Conservation (phyloP, 2,113 vertebrate species). For the Girardinichthys multiradiatus region DNA sequence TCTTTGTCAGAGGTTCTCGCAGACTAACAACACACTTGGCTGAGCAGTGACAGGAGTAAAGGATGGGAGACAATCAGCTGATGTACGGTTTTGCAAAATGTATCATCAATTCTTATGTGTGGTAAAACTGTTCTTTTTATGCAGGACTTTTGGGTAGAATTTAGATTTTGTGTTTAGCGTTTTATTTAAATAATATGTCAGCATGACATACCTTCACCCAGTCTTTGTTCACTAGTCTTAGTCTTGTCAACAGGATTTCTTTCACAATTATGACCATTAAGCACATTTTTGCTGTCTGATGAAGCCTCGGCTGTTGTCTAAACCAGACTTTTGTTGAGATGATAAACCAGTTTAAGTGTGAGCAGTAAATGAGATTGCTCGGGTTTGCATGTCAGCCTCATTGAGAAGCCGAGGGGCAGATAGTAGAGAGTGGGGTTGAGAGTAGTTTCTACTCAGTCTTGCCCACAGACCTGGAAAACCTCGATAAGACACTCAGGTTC, state of each 20-base stretch:
- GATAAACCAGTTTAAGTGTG: constrained; percentile 43
- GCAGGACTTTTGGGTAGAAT: constrained; percentile 19
- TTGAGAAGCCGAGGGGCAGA: constrained; percentile 61
- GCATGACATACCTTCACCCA: constrained; percentile 42
- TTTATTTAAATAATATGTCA: constrained; percentile 65
- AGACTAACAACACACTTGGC: constrained; percentile 11
- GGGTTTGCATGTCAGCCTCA: constrained; percentile 62
- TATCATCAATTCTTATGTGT: not conserved
- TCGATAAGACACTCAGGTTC: constrained; percentile 74
- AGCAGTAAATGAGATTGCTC: constrained; percentile 44
- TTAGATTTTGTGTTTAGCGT: constrained; percentile 52
- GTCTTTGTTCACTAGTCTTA: constrained; percentile 50
- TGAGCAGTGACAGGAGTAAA: constrained; percentile 14
- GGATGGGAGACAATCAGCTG: constrained; percentile 1
- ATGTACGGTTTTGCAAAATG: constrained; percentile 1
- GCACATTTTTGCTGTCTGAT: constrained; percentile 48
- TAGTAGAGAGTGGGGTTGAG: constrained; percentile 68
- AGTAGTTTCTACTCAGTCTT: constrained; percentile 60
- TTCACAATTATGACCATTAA: constrained; percentile 65
- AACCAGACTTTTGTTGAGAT: constrained; percentile 57
- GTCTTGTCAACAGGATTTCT: constrained; percentile 58
- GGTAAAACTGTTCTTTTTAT: constrained; percentile 27
- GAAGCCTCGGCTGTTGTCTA: constrained; percentile 30
- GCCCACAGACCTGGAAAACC: constrained; percentile 71
- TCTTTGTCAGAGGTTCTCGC: constrained; percentile 7